Conservation (phyloP, 1,140 invertebrate species). For the Chelonus insularis region DNA sequence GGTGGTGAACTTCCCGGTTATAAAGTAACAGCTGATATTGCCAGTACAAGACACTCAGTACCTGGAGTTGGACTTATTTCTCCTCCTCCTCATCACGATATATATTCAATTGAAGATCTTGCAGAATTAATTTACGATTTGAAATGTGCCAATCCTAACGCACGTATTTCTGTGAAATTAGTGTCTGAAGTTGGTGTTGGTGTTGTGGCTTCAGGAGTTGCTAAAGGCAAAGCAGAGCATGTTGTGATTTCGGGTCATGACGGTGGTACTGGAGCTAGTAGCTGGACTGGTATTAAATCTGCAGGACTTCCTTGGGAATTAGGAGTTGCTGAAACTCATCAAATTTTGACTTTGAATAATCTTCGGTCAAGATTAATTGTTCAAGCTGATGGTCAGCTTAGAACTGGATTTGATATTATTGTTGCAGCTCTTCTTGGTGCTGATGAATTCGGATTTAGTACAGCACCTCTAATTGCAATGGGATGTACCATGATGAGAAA, state of each 20-base stretch:
- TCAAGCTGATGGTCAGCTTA: slow-evolving; percentile 93
- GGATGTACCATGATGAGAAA: slow-evolving; percentile 99
- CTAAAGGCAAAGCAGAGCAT: slow-evolving; percentile 98
- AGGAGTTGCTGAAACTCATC: slow-evolving; percentile 96
- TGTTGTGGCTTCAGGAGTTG: slow-evolving; percentile 96
- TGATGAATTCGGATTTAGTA: slow-evolving; percentile 99
- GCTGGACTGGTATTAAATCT: slow-evolving; percentile 95
- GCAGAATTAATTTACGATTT: slow-evolving; percentile 98
- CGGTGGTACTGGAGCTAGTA: slow-evolving; percentile 96
- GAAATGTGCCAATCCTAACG: slow-evolving; percentile 95
- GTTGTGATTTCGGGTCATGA: slow-evolving; percentile 98
- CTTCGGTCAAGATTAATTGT: slow-evolving; percentile 91
- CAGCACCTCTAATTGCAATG: slow-evolving; percentile 94
- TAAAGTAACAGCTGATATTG: slow-evolving; percentile 89
- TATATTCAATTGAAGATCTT: slow-evolving; percentile 99
- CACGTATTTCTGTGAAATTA: slow-evolving; percentile 95
- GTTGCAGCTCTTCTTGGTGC: slow-evolving; percentile 94
- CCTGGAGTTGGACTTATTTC: slow-evolving; percentile 97
- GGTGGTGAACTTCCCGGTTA: slow-evolving; percentile 92
- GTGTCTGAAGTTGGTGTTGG: slow-evolving; percentile 99
- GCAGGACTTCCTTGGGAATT: slow-evolving; percentile 98
- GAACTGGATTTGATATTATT: slow-evolving; percentile 95
- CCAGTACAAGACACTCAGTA: slow-evolving; percentile 92
- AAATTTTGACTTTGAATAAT: slow-evolving; percentile 94
- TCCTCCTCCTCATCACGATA: slow-evolving; percentile 98